Evolutionary conservation across 2,113 vertebrate species (phyloP).

Genomic region (Ochotona princeps): DNA sequence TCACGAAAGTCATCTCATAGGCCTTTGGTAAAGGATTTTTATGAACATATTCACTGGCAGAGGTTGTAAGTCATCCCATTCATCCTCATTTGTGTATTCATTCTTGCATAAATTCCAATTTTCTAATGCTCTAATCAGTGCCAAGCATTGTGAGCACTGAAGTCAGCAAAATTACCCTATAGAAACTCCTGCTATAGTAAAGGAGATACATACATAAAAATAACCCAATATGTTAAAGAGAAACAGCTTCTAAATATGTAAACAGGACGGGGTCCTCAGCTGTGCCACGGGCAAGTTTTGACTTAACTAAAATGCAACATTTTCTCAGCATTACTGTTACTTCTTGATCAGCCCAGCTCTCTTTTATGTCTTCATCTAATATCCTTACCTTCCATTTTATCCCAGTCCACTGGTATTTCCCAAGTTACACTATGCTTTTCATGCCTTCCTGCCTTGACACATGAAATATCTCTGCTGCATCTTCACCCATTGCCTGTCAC

Average conservation of each 20-base stretch:
- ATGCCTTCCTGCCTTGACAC: not conserved
- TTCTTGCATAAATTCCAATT: slow-evolving; percentile 49
- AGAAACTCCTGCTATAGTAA: not conserved
- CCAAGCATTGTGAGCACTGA: not conserved
- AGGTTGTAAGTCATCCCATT: not conserved
- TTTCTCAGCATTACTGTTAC: accelerated
- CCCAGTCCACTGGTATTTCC: not conserved
- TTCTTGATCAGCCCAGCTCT: not conserved
- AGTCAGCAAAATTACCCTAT: not conserved
- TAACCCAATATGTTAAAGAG: not conserved
- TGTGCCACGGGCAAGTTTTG: too few species aligned
- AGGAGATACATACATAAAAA: not conserved
- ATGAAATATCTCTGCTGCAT: not conserved
- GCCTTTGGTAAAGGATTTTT: slow-evolving; percentile 5
- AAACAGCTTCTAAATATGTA: not conserved
- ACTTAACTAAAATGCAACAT: not conserved
- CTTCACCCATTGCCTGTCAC: not conserved
- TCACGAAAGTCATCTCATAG: slow-evolving; percentile 6
- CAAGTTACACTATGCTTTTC: not conserved
- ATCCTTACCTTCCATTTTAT: not conserved
- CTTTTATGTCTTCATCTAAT: not conserved
- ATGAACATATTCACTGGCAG: not conserved
- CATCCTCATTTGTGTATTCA: slow-evolving; percentile 23
- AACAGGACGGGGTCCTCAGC: not conserved
- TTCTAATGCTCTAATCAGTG: not conserved